phyloP scores from a whole-genome alignment of 1,140 invertebrate genomes.

The Magallana ariakensis region DNA sequence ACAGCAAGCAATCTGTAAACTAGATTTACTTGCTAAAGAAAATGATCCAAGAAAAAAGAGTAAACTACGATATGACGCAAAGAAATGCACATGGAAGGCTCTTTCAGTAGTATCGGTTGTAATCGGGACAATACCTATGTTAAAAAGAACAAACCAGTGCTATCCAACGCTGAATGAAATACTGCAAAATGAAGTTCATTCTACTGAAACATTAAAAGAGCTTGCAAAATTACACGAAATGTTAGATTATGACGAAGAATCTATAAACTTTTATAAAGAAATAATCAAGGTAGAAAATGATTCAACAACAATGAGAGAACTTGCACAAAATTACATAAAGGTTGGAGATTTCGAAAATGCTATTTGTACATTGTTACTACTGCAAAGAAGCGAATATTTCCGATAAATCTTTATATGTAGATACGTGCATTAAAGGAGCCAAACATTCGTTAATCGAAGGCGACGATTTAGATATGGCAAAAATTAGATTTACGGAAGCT shows the following conservation, averaged over 20 bases:
- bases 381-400: background rate
- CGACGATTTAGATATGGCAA: background rate
- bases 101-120: background rate
- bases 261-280: background rate
- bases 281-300: background rate
- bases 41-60: background rate
- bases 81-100: background rate
- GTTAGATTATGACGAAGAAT: background rate
- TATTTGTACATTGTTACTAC: background rate
- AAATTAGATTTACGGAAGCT: background rate
- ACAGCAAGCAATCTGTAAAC: background rate
- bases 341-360: background rate
- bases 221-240: background rate
- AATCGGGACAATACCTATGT: background rate
- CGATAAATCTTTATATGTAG: background rate
- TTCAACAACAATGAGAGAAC: background rate
- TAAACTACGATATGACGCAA: background rate
- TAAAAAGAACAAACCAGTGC: background rate
- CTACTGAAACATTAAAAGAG: background rate
- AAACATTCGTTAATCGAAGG: background rate
- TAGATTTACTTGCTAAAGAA: background rate
- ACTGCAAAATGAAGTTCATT: background rate
- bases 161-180: background rate
- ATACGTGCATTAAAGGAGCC: background rate
- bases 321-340: background rate